phyloP scores from a whole-genome alignment of 2,888 invertebrate species.

The Drosophila cognata region DNA sequence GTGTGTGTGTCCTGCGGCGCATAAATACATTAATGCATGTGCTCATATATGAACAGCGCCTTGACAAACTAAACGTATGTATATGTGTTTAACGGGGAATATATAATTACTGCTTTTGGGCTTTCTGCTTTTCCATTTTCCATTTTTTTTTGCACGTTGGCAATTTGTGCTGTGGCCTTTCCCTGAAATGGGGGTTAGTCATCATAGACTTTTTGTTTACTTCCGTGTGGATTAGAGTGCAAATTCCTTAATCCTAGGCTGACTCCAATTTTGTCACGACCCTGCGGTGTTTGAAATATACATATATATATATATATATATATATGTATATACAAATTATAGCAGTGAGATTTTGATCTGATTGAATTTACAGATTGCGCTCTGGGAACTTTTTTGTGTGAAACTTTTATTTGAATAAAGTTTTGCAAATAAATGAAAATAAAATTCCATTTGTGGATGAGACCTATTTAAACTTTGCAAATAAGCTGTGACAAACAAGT shows the following conservation, averaged over 20 bases:
- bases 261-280: constrained; percentile 32
- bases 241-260: constrained; percentile 73
- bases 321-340: constrained; percentile 5
- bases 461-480: not conserved
- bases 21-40: constrained; percentile 66
- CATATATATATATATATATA: not conserved
- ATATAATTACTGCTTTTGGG: constrained; percentile 49
- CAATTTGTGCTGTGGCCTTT: constrained; percentile 40
- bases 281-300: constrained; percentile 17
- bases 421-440: constrained; percentile 5
- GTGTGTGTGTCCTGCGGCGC: constrained; percentile 69
- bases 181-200: constrained; percentile 65
- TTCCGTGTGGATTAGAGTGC: constrained; percentile 61
- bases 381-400: not conserved
- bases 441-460: constrained; percentile 3
- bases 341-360: constrained; percentile 12
- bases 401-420: constrained; percentile 1
- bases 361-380: constrained; percentile 11
- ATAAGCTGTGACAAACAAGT: not conserved
- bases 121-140: constrained; percentile 9
- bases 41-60: constrained; percentile 56
- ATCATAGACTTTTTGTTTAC: constrained; percentile 38
- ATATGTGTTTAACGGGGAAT: constrained; percentile 20
- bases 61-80: constrained; percentile 44
- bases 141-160: constrained; percentile 20